phyloP scores from a whole-genome alignment of 2,113 vertebrate genomes.

The Rhinichthys klamathensis region DNA sequence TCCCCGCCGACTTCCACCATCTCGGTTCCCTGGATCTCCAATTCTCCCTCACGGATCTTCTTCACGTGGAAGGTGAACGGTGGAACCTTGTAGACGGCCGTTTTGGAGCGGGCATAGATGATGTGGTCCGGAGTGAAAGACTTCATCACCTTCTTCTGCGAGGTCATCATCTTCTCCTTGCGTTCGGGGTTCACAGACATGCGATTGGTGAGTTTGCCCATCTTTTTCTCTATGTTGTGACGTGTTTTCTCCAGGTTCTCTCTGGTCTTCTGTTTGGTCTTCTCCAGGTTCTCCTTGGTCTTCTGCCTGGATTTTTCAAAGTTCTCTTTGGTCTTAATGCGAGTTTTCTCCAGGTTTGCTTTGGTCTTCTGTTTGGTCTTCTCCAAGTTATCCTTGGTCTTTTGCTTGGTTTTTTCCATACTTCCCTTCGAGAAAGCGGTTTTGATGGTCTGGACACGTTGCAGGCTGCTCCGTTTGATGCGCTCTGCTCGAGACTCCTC shows the following conservation, averaged over 20 bases:
- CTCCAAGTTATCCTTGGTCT: slow-evolving; percentile 79
- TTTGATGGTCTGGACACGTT: slow-evolving; percentile 92
- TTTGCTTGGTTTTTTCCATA: slow-evolving; percentile 72
- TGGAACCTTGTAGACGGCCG: slow-evolving; percentile 92
- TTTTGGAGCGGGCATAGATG: slow-evolving; percentile 91
- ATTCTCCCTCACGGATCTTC: slow-evolving; percentile 90
- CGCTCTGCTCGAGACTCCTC: slow-evolving; percentile 92
- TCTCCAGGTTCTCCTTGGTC: slow-evolving; percentile 90
- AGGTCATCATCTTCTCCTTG: slow-evolving; percentile 92
- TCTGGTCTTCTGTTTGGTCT: slow-evolving; percentile 87
- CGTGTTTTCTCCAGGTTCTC: slow-evolving; percentile 90
- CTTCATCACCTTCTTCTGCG: slow-evolving; percentile 91
- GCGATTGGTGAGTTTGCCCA: slow-evolving; percentile 93
- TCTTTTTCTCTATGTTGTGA: slow-evolving; percentile 95
- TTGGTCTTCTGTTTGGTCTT: slow-evolving; percentile 87
- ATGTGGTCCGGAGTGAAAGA: slow-evolving; percentile 94
- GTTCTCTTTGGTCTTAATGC: slow-evolving; percentile 79
- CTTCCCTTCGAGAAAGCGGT: slow-evolving; percentile 96
- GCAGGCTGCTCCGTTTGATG: slow-evolving; percentile 92
- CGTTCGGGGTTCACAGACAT: slow-evolving; percentile 87
- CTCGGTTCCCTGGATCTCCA: slow-evolving; percentile 90
- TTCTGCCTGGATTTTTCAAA: slow-evolving; percentile 83
- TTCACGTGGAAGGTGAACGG: slow-evolving; percentile 98
- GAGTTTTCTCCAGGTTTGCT: slow-evolving; percentile 89
- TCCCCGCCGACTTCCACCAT: slow-evolving; percentile 90